phyloP scores from a whole-genome alignment of 1,140 invertebrate species.

The Drosophila pallidifrons region DNA sequence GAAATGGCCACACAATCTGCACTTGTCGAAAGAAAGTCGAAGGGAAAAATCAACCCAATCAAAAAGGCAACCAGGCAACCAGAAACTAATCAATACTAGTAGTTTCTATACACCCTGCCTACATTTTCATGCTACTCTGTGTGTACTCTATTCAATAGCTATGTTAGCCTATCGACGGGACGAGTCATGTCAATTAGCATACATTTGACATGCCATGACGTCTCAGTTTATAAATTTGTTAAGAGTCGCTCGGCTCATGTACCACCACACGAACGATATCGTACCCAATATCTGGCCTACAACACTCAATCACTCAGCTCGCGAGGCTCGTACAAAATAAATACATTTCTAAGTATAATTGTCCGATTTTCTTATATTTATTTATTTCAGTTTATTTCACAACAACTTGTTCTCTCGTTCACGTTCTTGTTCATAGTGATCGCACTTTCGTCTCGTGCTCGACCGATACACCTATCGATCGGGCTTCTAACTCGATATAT shows the following conservation, averaged over 20 bases:
- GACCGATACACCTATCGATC: too few relatives aligned
- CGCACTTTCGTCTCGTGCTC: too few relatives aligned
- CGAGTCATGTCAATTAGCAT: slow-evolving; percentile 52
- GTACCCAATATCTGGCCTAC: slow-evolving; percentile 22
- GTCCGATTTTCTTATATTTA: too few relatives aligned
- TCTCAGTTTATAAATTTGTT: slow-evolving; percentile 44
- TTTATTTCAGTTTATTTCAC: too few relatives aligned
- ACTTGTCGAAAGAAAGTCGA: slow-evolving; percentile 7
- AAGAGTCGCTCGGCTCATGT: slow-evolving; percentile 11
- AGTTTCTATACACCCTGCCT: background rate
- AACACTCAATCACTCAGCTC: slow-evolving; percentile 28
- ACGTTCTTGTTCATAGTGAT: too few relatives aligned
- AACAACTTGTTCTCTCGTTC: too few relatives aligned
- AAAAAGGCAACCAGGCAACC: slow-evolving; percentile 46
- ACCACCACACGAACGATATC: slow-evolving; percentile 10
- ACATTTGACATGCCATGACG: slow-evolving; percentile 45
- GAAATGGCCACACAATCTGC: slow-evolving; percentile 1
- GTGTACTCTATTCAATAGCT: background rate
- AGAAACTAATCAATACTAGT: slow-evolving; percentile 43
- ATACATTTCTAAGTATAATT: slow-evolving; percentile 40
- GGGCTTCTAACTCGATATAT: too few relatives aligned
- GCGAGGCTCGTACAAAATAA: slow-evolving; percentile 8
- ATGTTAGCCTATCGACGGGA: background rate
- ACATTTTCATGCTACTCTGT: background rate
- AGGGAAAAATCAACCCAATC: slow-evolving; percentile 9